phyloP scores from a whole-genome alignment of 2,797 vertebrate genomes.

The Tinamus major region DNA sequence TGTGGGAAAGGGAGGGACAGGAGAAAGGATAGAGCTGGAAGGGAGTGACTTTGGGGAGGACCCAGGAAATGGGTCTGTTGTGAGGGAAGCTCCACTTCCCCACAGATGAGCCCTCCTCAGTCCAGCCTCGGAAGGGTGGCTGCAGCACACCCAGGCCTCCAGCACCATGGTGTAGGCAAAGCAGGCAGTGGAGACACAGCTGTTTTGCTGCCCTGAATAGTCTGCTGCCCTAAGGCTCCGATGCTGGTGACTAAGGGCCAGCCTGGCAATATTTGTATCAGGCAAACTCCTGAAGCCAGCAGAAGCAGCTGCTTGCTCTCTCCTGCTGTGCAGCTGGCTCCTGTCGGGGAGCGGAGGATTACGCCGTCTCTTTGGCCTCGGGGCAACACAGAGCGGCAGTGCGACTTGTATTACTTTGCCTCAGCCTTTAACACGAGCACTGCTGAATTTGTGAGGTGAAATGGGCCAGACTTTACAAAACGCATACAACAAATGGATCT shows the following conservation, averaged over 20 bases:
- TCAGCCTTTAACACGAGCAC: accelerated
- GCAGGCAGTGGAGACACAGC: neutral
- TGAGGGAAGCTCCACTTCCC: neutral
- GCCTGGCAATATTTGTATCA: neutral
- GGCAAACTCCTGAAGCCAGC: neutral
- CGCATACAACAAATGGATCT: accelerated
- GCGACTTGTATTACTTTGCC: neutral
- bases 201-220: neutral
- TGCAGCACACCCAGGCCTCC: neutral
- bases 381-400: neutral
- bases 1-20: accelerated
- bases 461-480: accelerated
- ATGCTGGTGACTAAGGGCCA: neutral
- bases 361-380: neutral
- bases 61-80: neutral
- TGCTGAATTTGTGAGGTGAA: neutral
- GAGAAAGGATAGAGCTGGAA: neutral
- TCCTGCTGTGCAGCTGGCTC: neutral
- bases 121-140: accelerated
- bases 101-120: neutral
- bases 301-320: neutral
- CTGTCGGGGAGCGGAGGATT: accelerated
- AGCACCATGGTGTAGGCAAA: accelerated
- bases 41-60: neutral
- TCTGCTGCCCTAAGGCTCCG: neutral